Evolutionary conservation across 2,113 vertebrate genomes (phyloP), one percentile per base, ranked within the genome.

Genomic region (Ascaphus truei): DNA sequence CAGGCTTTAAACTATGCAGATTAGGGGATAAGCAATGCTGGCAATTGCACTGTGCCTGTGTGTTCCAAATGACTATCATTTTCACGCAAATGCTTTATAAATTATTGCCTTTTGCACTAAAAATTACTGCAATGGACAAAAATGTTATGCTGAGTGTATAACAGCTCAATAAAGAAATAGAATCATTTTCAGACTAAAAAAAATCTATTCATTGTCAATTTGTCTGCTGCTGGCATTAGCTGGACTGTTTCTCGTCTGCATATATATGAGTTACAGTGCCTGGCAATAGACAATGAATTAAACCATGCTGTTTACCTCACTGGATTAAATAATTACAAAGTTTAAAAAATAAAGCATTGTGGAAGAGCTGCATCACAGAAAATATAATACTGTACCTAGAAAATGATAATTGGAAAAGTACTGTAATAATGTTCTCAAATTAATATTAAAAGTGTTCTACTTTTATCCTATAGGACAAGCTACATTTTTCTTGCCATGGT

Each of bases 81-180:
- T 53, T 66, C 53, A 30, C 48, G 34, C 2, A 29, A 55, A 65
- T 65, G 62, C 16, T 39, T 41, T 53, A 34, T 55, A 66, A 66
- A 43, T 66, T 30, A 31, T 18, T n/a, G 3, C 16, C 36, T 41
- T 55, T 30, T 66, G 10, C 25, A 43, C 25, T 27, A 43, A 39
- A n/a, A 56, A 66, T 56, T 26, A 50, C 13, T 66, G 23, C 6
- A 65, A 25, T 11, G 3, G 62, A 29, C 16, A 55, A 41, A 55
- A 55, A 25, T 23, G 62, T 15, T 30, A 12, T 16, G 41, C 13
- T 4, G n/a, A 27, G 23, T 20, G 33, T 26, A 53, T 66, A 66
- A 66, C 43, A 22, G 22, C 33, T 23, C 33, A 20, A 39, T 41
- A 66, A 66, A 27, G 16, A 53, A 6, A 27, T 26, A 37, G 23